Conservation (phyloP, 2,113 vertebrate species). For the Mormyrus iriodes region DNA sequence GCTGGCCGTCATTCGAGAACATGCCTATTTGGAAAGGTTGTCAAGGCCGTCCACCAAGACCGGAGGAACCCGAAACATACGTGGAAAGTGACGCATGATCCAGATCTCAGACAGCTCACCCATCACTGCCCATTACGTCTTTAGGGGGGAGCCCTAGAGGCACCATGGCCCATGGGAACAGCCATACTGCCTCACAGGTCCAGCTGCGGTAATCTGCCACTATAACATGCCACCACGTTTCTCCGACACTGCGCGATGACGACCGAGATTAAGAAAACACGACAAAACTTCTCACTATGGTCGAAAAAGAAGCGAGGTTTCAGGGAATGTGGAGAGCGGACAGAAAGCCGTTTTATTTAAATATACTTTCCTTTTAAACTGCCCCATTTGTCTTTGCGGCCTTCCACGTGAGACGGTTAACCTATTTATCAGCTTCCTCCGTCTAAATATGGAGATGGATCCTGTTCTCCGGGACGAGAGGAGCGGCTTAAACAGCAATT, state of each 20-base stretch:
- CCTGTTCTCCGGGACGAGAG: constrained; percentile 47
- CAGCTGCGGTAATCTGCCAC: constrained; percentile 37
- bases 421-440: constrained; percentile 50
- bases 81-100: neutral
- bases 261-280: neutral
- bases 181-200: constrained; percentile 34
- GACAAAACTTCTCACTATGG: neutral
- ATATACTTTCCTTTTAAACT: constrained; percentile 40
- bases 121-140: neutral
- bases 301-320: neutral
- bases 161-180: neutral
- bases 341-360: constrained; percentile 47
- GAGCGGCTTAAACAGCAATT: constrained; percentile 60
- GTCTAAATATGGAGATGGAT: constrained; percentile 44
- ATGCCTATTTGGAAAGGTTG: neutral
- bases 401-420: constrained; percentile 47
- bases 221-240: constrained; percentile 38
- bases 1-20: neutral
- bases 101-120: neutral
- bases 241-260: neutral
- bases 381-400: constrained; percentile 53
- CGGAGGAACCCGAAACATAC: neutral
- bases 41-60: neutral
- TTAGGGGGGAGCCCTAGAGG: neutral
- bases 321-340: neutral